These are phyloP conservation scores for Pangasianodon gigas DNA, from an alignment of 2,113 vertebrate species.

Conservation along the genomic window DNA sequence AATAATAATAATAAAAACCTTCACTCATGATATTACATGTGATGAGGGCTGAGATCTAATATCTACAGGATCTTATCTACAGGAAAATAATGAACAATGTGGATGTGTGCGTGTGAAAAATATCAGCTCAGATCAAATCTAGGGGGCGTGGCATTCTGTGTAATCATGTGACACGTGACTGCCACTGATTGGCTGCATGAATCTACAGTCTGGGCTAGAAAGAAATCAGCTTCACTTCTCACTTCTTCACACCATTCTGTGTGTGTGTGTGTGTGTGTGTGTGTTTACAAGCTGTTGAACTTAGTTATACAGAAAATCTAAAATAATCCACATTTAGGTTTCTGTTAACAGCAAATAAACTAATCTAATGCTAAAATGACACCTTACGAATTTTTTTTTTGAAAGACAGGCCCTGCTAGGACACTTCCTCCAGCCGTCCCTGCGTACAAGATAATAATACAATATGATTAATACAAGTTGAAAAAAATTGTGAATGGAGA, in stretches of 20 bases:
- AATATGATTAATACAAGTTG: constrained; percentile 42
- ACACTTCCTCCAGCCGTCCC: not conserved
- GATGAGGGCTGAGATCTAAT: no score
- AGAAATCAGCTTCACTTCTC: not conserved
- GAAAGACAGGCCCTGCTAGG: not conserved
- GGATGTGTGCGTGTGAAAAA: not conserved
- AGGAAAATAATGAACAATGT: no score
- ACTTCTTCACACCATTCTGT: not conserved
- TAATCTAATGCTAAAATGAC: not conserved
- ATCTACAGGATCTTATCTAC: no score
- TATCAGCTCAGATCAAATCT: not conserved
- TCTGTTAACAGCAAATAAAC: not conserved
- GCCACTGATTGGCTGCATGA: not conserved
- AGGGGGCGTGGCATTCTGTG: not conserved
- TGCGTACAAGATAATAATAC: not conserved
- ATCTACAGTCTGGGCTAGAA: not conserved
- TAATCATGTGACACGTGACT: not conserved
- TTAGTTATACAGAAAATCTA: not conserved
- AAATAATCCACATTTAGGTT: not conserved
- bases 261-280: not conserved
- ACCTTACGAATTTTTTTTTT: not conserved
- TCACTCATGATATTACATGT: no score
- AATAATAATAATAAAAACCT: no score
- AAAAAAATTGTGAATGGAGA: constrained; percentile 18
- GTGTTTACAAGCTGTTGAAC: not conserved